Evolutionary conservation across 2,888 invertebrate genomes (phyloP), one percentile per base, ranked within the genome.

Genomic region (Alentia gelatinosa): DNA sequence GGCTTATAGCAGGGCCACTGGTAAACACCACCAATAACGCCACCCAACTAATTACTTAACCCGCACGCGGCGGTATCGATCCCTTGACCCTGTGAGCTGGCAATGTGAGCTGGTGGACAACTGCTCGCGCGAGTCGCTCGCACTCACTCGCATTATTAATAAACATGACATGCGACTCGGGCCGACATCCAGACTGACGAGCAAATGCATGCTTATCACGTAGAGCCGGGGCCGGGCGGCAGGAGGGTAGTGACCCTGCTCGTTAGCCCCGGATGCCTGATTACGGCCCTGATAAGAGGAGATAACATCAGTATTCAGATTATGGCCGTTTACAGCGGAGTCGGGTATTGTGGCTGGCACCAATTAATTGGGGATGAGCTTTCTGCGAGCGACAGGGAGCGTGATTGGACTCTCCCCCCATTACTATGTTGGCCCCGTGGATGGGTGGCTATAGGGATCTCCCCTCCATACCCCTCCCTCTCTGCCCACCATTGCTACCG

Each of bases 261-360:
- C 68, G 68, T 68, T 68, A 68, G 26, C 68, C 30, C 26, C 4
- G 68, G 33, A 19, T 68, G 68, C 68, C 68, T 68, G 68, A 68
- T 68, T 68, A 30, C n/a, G 68, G 26, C 68, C 30, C 33, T 68
- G 68, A 68, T 68, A 68, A n/a, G 33, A 30, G 68, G 68, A 30
- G 68, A 68, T 68, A 68, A 68, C 68, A 68, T 68, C 68, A 68
- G 68, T 68, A 68, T 68, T 68, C 68, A 68, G 68, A 68, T 68
- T 68, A 68, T 12, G 68, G 68, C 26, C 68, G 68, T 19, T 68
- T 68, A 26, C 56, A 30, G 30, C 12, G 68, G 12, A n/a, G 68
- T 12, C 68, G 68, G 68, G 68, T 68, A 68, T 68, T 68, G 68
- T 68, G 33, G 26, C 68, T 26, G 68, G 30, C 68, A 68, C 33